Base-by-base conservation (phyloP, 2,113 vertebrate species). In the Hemichromis elongatus region DNA sequence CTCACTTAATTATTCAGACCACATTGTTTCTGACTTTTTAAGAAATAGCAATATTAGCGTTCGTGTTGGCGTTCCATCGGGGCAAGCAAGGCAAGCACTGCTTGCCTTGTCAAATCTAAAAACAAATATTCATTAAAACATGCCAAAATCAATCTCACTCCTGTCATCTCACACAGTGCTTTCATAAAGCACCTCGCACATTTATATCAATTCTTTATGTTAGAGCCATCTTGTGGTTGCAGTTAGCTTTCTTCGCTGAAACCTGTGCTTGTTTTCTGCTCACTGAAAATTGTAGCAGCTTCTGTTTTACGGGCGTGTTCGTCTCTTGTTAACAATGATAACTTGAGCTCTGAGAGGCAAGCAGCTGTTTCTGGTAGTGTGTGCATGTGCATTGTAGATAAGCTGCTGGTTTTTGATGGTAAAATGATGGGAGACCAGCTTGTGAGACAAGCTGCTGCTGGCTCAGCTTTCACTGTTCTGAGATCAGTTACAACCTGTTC, bases 141-240 rank as follows among this genome's bases (percentile, higher is more conserved):
- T 35, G 57, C 9, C 30, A 61, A 61, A 35, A 61, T n/a, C 5
- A 11, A 4, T 61, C 1, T 61, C 30, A n/a, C 30, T 61, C 1
- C 57, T 61, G 19, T 35, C 18, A 61, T 61, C 57, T 61, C 30
- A 61, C 57, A 35, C 30, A n/a, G 57, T 35, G 30, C 30, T 61
- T n/a, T 61, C 0, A 61, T 61, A 61, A 61, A 61, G 30, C 3
- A 5, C 30, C 57, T 2, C 2, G 1, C 56, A 5, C 5, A 61
- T 35, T 61, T 4, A 1, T 0, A 35, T 61, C 0, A 61, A 35
- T n/a, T 61, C 30, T 61, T 61, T n/a, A 61, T 35, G 9, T 35
- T 61, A 61, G 57, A 33, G 18, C 18, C 18, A 61, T 61, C 57
- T 2, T n/a, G 18, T 12, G 57, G 57, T 35, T 7, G 2, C 57